Percentiles rank a stretch among this genome's conserved stretches.
Evolutionary conservation across 2,113 vertebrate species (phyloP).

Genomic region (Atherinomorus stipes): DNA sequence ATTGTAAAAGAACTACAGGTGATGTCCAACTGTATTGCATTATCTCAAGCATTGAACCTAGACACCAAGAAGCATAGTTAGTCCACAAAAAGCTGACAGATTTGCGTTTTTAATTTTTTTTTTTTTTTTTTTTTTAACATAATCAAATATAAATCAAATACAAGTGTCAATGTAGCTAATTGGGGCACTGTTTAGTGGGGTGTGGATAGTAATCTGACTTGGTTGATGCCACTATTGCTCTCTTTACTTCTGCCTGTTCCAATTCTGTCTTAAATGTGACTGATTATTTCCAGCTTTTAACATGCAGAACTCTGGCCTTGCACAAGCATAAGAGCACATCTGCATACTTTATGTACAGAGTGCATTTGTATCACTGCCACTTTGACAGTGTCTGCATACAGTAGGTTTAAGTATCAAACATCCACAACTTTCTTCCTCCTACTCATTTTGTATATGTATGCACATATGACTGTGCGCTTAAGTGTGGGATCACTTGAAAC

Average conservation of each 20-base stretch:
- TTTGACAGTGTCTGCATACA: background rate
- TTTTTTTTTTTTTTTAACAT: too few species aligned
- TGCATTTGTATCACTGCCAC: constrained; percentile 2
- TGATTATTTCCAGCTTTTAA: constrained; percentile 26
- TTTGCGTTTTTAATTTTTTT: too few species aligned
- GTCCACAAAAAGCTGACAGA: too few species aligned
- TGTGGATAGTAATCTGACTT: background rate
- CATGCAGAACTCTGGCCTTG: constrained; percentile 15
- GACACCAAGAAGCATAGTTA: too few species aligned
- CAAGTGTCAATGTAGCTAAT: background rate
- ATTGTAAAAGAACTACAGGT: too few species aligned
- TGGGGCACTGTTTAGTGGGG: background rate
- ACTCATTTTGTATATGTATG: background rate
- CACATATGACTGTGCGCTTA: background rate
- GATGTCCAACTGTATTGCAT: too few species aligned
- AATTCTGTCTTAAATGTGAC: constrained; percentile 11
- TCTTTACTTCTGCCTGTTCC: background rate
- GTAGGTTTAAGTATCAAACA: background rate
- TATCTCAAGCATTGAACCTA: too few species aligned
- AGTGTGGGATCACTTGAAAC: too few species aligned
- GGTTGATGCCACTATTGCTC: background rate
- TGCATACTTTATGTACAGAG: constrained; percentile 11
- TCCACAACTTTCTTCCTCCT: background rate
- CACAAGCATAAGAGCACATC: constrained; percentile 34
- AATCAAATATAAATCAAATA: background rate